Evolutionary conservation across 1,140 invertebrate species (phyloP), one percentile per base, ranked within the genome.

Genomic region (Heliothis subflexa): DNA sequence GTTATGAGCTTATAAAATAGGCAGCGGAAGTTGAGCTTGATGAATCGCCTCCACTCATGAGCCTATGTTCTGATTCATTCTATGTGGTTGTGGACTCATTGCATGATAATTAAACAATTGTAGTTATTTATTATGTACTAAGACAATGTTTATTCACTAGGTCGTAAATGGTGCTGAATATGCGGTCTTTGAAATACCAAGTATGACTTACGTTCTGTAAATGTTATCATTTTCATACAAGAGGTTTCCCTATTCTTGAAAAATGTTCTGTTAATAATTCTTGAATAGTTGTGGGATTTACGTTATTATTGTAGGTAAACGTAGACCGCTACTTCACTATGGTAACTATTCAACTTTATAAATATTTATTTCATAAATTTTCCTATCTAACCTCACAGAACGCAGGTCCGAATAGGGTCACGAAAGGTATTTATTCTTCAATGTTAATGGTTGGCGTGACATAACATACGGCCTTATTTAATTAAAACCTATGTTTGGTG

Each of bases 1-100:
- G 83, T 86, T 85, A 84, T 85, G 82, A 77, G 54, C 61, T 76
- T 80, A 86, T 84, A 83, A 80, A 73, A 80, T 64, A 64, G 25
- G 55, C 84, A 83, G 87, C 86, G 90, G 90, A 91, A 90, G 84
- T 85, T 81, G 72, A 72, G 59, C 62, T 70, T 62, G 55, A 54
- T 73, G 80, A 78, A 84, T 85, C 81, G 81, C 83, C 59, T 72
- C 9, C 7, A 61, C 33, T 33, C 70, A 62, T 70, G 71, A 78
- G 61, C 74, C 71, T 57, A 72, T 70, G 13, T 33, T 25, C 57
- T 81, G 71, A 81, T 77, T 77, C 77, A 78, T 81, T 7, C 18
- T 66, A 12, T 66, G 62, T 66, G 18, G 40, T 52, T 25, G 45
- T 55, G 59, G 28, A 57, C 80, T 78, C 75, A 40, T 78, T 73